Conservation (phyloP, 2,888 invertebrate species). For the Deroplatys truncata region DNA sequence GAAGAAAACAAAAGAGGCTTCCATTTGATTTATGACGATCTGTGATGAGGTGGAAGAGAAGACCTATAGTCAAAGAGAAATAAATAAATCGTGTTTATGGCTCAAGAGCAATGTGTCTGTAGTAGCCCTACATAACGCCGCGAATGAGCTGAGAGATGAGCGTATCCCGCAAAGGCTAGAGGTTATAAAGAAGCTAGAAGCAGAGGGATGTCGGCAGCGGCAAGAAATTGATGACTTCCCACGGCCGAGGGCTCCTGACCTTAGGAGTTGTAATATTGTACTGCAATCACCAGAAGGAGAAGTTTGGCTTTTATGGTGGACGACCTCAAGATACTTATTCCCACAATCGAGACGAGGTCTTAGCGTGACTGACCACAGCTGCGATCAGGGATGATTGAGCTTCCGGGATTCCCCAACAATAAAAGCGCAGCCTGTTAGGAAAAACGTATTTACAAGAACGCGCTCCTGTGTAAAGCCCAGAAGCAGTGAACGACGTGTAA, state of each 20-base stretch:
- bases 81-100: too few species aligned
- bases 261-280: constrained; percentile 2
- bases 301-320: background rate
- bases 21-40: too few species aligned
- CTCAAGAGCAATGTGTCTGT: too few species aligned
- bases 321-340: background rate
- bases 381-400: background rate
- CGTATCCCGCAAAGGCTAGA: background rate
- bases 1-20: too few species aligned
- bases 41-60: too few species aligned
- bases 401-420: background rate
- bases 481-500: background rate
- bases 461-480: background rate
- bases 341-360: background rate
- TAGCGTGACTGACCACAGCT: background rate
- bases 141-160: background rate
- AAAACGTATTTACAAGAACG: background rate
- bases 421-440: background rate
- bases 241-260: constrained; percentile 19
- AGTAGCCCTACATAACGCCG: too few species aligned
- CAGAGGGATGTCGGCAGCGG: background rate
- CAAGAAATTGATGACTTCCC: constrained; percentile 18
- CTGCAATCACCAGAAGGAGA: background rate
- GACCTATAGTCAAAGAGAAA: too few species aligned
- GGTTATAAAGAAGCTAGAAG: background rate